Percentiles rank a stretch among this genome's conserved stretches.
phyloP scores from a whole-genome alignment of 2,888 invertebrate genomes.

The Osmoderma eremita region DNA sequence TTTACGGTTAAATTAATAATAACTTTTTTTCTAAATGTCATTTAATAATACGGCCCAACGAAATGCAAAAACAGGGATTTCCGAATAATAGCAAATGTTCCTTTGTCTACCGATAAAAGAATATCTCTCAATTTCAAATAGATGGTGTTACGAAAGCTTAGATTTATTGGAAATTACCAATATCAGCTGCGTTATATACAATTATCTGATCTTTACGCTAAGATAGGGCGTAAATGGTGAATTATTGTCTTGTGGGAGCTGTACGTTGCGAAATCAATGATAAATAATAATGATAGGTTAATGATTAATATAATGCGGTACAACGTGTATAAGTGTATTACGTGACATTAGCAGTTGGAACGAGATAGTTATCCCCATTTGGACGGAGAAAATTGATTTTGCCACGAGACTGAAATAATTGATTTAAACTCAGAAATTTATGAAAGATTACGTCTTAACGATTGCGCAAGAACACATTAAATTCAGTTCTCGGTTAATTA shows the following conservation, averaged over 20 bases:
- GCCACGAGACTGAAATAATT: not conserved
- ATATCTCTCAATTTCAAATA: not conserved
- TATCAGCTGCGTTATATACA: not conserved
- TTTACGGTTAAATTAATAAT: no score
- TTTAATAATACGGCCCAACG: no score
- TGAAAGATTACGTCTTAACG: no score
- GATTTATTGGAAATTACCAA: slow-evolving; percentile 2
- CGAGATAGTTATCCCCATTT: not conserved
- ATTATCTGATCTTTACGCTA: slow-evolving; percentile 23
- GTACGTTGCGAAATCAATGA: not conserved
- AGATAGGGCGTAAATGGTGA: slow-evolving; percentile 4
- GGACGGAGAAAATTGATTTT: not conserved
- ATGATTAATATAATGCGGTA: not conserved
- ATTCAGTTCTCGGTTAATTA: no score
- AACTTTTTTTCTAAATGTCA: no score
- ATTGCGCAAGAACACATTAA: no score
- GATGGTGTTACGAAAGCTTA: not conserved
- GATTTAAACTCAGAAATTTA: no score
- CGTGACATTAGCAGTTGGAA: not conserved
- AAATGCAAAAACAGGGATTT: no score
- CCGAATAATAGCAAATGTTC: no score
- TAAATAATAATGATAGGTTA: slow-evolving; percentile 5
- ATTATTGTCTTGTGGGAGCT: slow-evolving; percentile 4
- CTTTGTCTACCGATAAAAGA: no score
- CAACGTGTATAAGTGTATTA: not conserved